Evolutionary conservation across 2,113 vertebrate genomes (phyloP), one percentile per base, ranked within the genome.

Genomic region (Alligator mississippiensis): DNA sequence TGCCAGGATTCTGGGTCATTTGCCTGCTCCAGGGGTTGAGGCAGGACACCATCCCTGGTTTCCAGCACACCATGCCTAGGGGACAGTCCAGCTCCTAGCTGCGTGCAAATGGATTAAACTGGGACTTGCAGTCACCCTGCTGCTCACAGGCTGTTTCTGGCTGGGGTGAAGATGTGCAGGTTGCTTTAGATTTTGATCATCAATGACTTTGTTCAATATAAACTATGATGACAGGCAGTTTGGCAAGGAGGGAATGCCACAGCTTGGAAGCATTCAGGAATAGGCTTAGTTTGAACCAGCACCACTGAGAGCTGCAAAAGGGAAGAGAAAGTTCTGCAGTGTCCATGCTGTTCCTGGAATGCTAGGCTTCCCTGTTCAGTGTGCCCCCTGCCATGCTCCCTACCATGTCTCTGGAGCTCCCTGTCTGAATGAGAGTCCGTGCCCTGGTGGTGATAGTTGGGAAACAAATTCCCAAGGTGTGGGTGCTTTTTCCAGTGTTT

Each of bases 91-190:
- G 34, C 34, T 34, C 34, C 34, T 34, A 34, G 34, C 34, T 34
- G 34, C 34, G 4, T 34, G 34, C 34, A 34, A 34, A 34, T 34
- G 4, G 34, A 34, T 34, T 34, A 34, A 34, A 34, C 34, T 34
- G 34, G 34, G 34, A 34, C 34, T 34, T 34, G 34, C 34, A 34
- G 34, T 34, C 34, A 21, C 4, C 13, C 68, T 91, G 80, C 34
- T 38, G 21, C 19, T 16, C 27, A 15, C 13, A 6, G 88, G 18
- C 28, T 4, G 11, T 59, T 30, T 55, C 60, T 1, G 1, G 27
- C 27, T 18, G 1, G 60, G 38, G 60, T 28, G 30, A 9, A 30
- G 66, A 24, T 0, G 3, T 34, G 78, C 0, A 0, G 0, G 0
- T 28, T 13, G 27, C 63, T 28, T 11, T 1, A 11, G 89, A 30